A percentile compares a stretch with the other conserved stretches of the same genome.
These are phyloP conservation scores for Astropecten irregularis DNA, from an alignment of 53 echinoderm and acorn worm genomes.

Conservation along the genomic window DNA sequence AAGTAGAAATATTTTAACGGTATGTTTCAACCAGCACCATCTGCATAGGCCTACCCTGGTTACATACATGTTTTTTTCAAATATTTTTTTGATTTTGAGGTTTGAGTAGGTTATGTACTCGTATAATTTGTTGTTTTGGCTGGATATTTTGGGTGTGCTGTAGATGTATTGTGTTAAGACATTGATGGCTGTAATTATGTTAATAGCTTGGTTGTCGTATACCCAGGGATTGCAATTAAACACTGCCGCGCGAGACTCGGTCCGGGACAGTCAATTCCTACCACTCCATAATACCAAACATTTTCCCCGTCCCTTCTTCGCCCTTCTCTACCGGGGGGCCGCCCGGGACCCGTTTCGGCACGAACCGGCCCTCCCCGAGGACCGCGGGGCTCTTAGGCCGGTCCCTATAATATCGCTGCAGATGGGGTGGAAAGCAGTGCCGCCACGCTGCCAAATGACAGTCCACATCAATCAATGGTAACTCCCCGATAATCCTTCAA, in stretches of 20 bases:
- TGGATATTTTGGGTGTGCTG: not conserved
- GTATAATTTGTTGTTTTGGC: not conserved
- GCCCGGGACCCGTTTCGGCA: constrained; percentile 45
- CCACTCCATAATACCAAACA: constrained; percentile 33
- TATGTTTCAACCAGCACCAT: too few relatives aligned
- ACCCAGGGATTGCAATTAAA: constrained; percentile 36
- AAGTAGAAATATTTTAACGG: too few relatives aligned
- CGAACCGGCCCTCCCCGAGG: constrained; percentile 43
- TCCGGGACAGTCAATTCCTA: constrained; percentile 26
- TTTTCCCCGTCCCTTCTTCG: too few relatives aligned
- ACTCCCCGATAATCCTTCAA: constrained; percentile 55
- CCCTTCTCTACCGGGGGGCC: constrained; percentile 10
- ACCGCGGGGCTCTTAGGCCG: constrained; percentile 42
- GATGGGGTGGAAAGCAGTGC: constrained; percentile 44
- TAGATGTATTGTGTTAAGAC: not conserved
- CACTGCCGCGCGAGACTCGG: constrained; percentile 5
- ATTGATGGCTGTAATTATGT: constrained; percentile 26
- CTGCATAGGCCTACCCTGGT: too few relatives aligned
- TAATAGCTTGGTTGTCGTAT: constrained; percentile 1
- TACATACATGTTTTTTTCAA: too few relatives aligned
- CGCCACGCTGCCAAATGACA: constrained; percentile 44
- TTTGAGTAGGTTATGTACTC: too few relatives aligned
- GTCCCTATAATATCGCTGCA: constrained; percentile 49
- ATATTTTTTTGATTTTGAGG: too few relatives aligned
- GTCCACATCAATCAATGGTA: constrained; percentile 52